These are phyloP conservation scores for Crypturellus tataupa DNA, from an alignment of 2,797 vertebrate species.

Conservation along the genomic window DNA sequence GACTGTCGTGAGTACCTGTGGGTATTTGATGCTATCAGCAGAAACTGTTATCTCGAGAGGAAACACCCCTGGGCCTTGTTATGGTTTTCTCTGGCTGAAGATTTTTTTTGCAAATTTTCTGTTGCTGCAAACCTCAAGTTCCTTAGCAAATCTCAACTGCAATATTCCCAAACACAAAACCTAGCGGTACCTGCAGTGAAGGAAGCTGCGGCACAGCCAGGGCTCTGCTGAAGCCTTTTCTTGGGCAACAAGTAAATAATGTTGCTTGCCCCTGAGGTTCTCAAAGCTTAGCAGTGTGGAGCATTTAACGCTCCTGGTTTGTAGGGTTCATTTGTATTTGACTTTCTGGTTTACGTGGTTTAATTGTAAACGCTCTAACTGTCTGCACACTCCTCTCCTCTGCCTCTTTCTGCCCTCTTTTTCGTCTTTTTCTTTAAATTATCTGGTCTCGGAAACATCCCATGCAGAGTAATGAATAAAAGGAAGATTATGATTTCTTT, in stretches of 20 bases:
- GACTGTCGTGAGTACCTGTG: neutral
- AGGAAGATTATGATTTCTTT: neutral
- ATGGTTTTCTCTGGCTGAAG: conserved; percentile 28
- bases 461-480: neutral
- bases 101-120: conserved; percentile 68
- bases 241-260: neutral
- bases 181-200: neutral
- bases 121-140: neutral
- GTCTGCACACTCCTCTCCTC: neutral
- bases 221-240: neutral
- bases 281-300: neutral
- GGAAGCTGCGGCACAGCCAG: neutral
- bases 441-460: neutral
- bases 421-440: neutral
- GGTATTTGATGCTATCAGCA: conserved; percentile 14
- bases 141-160: neutral
- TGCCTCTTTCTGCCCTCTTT: neutral
- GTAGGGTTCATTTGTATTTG: neutral
- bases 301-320: conserved; percentile 29
- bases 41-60: neutral
- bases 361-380: neutral
- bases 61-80: neutral
- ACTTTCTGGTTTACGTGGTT: conserved; percentile 4
- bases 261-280: conserved; percentile 14
- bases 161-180: neutral